Evolutionary conservation across 2,797 vertebrate genomes (phyloP), one percentile per base, ranked within the genome.

Genomic region (Phoxinus dragarum): DNA sequence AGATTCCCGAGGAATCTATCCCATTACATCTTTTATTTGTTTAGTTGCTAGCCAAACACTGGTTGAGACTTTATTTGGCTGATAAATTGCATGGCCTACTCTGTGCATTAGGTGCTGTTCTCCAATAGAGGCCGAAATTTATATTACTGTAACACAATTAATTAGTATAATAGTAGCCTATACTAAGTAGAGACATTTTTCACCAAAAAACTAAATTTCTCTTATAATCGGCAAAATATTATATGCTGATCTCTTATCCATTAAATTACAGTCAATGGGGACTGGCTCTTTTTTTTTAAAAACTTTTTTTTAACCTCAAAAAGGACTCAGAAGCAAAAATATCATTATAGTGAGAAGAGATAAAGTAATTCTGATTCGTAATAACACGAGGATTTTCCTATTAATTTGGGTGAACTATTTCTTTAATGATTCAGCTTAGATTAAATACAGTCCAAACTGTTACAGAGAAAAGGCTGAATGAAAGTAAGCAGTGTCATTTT

Each of bases 141-240:
- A 8, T n/a, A 10, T n/a, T 61, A 12, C 10, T 61, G 23, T 59
- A 27, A 10, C 56, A 56, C 47, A 54, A 54, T 54, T 52, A 52
- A 44, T 19, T 19, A 56, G 17, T 19, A 7, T 2, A 8, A 0
- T 8, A 40, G n/a, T n/a, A n/a, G n/a, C n/a, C n/a, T 0, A 40
- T 40, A 1, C 38, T 8, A 40, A 1, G 17, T 19, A 21, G 17
- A 21, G 2, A 54, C 6, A 54, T 54, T 2, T 54, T 54, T 54
- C 5, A 19, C 52, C 17, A 17, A 21, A 7, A 21, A 21, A 7
- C 17, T 0, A 21, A 54, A 2, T 21, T 56, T 21, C 19, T 56
- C 19, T 56, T 56, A 21, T 56, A 56, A 1, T 3, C 21, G 0
- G 6, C 7, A 23, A 23, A 56, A 56, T 56, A 56, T 23, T 7